These are phyloP conservation scores for Elaphurus davidianus DNA, from an alignment of 2,113 vertebrate genomes.

Conservation along the genomic window DNA sequence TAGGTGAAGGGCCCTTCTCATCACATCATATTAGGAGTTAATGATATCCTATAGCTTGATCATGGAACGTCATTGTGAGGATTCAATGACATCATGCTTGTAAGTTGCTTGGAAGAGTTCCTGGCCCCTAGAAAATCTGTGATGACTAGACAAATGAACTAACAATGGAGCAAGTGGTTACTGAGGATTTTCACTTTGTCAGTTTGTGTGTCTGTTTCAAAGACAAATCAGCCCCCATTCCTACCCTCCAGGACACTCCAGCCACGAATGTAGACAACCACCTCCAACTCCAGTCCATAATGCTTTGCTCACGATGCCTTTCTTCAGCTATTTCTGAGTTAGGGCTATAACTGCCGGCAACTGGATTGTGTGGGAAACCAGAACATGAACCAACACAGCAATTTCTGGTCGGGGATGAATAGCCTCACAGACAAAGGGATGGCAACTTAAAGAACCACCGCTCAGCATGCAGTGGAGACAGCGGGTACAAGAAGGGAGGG, in stretches of 20 bases:
- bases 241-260: not conserved
- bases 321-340: not conserved
- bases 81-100: rapidly evolving
- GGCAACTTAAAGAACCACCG: rapidly evolving
- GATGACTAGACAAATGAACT: rapidly evolving
- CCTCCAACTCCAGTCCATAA: not conserved
- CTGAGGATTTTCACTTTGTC: not conserved
- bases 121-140: not conserved
- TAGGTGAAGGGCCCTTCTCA: not conserved
- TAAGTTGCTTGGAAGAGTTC: too few species aligned
- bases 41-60: not conserved
- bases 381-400: not conserved
- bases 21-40: rapidly evolving
- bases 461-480: not conserved
- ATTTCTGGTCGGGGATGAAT: not conserved
- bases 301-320: not conserved
- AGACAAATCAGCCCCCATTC: not conserved
- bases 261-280: rapidly evolving
- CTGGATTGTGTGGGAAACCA: not conserved
- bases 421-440: not conserved
- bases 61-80: not conserved
- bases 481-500: not conserved
- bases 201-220: not conserved
- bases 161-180: too few species aligned
- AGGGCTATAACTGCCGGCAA: not conserved